Evolutionary conservation across 92 coral and sea anemone species (phyloP).

Genomic region (Paragorgia papillata): DNA sequence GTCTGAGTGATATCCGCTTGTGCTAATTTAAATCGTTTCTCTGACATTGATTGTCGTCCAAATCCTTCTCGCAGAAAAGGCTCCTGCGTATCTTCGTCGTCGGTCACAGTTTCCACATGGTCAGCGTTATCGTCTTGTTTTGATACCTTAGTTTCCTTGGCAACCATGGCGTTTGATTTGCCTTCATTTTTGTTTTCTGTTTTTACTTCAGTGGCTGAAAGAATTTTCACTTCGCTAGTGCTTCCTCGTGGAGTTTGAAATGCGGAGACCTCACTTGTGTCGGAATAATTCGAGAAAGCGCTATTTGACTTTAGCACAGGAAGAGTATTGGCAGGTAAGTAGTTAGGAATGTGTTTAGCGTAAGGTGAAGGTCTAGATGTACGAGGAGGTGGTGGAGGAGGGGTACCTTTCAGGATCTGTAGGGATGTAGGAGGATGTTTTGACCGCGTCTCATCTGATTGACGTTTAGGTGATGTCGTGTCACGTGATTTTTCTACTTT

Average conservation of each 20-base stretch:
- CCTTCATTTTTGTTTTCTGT: conserved; percentile 16
- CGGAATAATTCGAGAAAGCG: conserved; percentile 28
- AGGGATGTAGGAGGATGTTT: conserved; percentile 47
- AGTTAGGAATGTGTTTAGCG: conserved; percentile 43
- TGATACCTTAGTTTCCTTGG: conserved; percentile 5
- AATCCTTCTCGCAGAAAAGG: conserved; percentile 89
- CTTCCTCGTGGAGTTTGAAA: conserved; percentile 25
- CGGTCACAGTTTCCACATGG: conserved; percentile 3
- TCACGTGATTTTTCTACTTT: conserved; percentile 18
- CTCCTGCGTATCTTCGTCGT: conserved; percentile 49
- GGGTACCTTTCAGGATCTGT: conserved; percentile 54
- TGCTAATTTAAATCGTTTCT: conserved; percentile 81
- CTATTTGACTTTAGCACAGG: conserved; percentile 20
- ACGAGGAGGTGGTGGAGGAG: conserved; percentile 88
- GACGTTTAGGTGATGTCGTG: background rate
- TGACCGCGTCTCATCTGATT: conserved; percentile 37
- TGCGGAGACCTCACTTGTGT: conserved; percentile 27
- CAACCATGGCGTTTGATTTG: background rate
- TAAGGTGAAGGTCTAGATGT: conserved; percentile 50
- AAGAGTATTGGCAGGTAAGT: conserved; percentile 6
- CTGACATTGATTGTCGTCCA: conserved; percentile 98
- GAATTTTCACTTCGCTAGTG: conserved; percentile 28
- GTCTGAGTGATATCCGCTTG: conserved; percentile 86
- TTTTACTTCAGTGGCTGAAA: conserved; percentile 22
- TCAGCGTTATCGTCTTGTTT: conserved; percentile 4